A percentile compares a stretch with the other conserved stretches of the same genome.
These are phyloP conservation scores for Rhegmatorhina hoffmannsi DNA, from an alignment of 2,113 vertebrate species.

Conservation along the genomic window DNA sequence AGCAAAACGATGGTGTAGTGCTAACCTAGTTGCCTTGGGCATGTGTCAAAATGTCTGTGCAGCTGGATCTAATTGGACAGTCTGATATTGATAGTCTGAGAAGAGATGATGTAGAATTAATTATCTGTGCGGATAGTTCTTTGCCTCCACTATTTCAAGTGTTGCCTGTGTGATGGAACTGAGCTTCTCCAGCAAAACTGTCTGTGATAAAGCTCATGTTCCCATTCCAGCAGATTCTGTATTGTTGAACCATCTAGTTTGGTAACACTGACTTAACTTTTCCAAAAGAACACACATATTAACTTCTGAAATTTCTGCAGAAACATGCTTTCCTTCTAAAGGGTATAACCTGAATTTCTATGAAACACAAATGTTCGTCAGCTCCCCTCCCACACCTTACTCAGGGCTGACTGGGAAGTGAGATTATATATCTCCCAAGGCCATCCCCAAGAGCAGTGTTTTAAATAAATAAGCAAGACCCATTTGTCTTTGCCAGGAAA, in stretches of 20 bases:
- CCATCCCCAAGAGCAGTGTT: not conserved
- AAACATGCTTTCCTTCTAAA: not conserved
- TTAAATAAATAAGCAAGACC: conserved; percentile 33
- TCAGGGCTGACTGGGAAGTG: not conserved
- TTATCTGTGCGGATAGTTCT: not conserved
- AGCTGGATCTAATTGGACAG: not conserved
- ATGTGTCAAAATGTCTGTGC: not conserved
- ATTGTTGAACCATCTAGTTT: not conserved
- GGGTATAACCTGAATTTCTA: not conserved
- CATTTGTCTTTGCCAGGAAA: conserved; percentile 22
- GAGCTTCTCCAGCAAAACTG: not conserved
- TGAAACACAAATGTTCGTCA: not conserved
- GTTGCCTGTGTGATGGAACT: not conserved
- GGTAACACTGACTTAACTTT: not conserved
- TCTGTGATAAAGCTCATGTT: not conserved
- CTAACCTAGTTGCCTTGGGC: not conserved
- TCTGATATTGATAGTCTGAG: not conserved
- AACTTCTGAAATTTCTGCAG: not conserved
- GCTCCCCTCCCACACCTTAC: not conserved
- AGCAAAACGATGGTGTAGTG: not conserved
- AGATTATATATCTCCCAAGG: not conserved
- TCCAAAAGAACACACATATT: not conserved
- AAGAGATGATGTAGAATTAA: not conserved
- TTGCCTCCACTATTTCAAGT: not conserved
- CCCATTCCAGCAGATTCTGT: not conserved